phyloP scores from a whole-genome alignment of 2,888 invertebrate genomes.

The Dioctria linearis region DNA sequence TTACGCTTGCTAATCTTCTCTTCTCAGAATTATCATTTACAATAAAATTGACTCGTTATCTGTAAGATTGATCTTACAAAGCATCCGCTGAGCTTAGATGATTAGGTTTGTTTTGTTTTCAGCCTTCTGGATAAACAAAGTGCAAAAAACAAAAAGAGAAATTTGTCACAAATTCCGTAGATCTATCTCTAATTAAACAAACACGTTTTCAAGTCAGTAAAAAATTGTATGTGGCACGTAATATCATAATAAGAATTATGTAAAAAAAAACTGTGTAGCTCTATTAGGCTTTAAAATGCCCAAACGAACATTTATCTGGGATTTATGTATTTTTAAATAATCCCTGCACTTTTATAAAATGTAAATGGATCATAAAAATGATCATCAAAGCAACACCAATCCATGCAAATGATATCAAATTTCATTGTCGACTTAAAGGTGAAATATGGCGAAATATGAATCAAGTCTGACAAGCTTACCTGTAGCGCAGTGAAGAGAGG shows the following conservation, averaged over 20 bases:
- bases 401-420: no score
- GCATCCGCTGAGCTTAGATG: constrained; percentile 22
- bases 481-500: constrained; percentile 92
- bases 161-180: no score
- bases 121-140: background rate
- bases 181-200: no score
- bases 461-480: constrained; percentile 72
- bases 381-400: no score
- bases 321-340: no score
- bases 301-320: background rate
- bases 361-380: no score
- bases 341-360: no score
- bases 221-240: no score
- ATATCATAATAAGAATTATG: no score
- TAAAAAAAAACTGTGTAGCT: no score
- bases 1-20: constrained; percentile 3
- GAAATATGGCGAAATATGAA: background rate
- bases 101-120: constrained; percentile 2
- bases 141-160: background rate
- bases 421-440: background rate
- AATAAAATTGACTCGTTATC: constrained; percentile 32
- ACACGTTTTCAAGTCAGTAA: no score
- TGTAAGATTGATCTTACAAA: constrained; percentile 6
- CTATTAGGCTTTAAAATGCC: background rate
- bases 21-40: constrained; percentile 36